Evolutionary conservation across 2,797 vertebrate genomes (phyloP).

Genomic region (Onychomys leucogaster): DNA sequence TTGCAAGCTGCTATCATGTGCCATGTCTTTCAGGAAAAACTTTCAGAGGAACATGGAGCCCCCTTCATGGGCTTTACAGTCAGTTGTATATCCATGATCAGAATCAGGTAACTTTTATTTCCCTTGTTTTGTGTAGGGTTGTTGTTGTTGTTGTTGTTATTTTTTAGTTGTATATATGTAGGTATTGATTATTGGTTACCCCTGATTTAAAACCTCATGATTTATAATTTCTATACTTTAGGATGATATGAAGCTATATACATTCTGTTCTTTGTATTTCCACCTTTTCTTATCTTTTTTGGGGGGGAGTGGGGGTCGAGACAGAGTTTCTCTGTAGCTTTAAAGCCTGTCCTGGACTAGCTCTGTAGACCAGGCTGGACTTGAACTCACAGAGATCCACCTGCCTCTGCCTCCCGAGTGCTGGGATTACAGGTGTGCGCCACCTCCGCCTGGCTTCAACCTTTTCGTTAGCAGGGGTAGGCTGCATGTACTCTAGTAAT

Average conservation of each 20-base stretch:
- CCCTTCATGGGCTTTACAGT: background rate
- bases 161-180: background rate
- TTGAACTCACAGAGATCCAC: no score
- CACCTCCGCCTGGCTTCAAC: no score
- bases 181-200: background rate
- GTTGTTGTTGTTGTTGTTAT: background rate
- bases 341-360: no score
- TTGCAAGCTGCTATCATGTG: background rate
- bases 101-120: background rate
- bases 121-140: background rate
- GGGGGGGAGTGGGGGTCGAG: no score
- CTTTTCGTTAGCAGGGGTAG: background rate
- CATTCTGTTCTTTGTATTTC: background rate
- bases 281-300: background rate
- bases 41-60: background rate
- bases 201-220: background rate
- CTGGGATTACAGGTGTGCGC: no score
- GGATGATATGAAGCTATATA: background rate
- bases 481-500: background rate
- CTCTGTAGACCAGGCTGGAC: no score
- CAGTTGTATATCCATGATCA: background rate
- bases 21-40: background rate
- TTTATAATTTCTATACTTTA: background rate
- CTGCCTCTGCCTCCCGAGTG: no score
- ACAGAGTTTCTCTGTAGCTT: no score